phyloP scores from a whole-genome alignment of 2,113 vertebrate genomes.

The Heliornis fulica region DNA sequence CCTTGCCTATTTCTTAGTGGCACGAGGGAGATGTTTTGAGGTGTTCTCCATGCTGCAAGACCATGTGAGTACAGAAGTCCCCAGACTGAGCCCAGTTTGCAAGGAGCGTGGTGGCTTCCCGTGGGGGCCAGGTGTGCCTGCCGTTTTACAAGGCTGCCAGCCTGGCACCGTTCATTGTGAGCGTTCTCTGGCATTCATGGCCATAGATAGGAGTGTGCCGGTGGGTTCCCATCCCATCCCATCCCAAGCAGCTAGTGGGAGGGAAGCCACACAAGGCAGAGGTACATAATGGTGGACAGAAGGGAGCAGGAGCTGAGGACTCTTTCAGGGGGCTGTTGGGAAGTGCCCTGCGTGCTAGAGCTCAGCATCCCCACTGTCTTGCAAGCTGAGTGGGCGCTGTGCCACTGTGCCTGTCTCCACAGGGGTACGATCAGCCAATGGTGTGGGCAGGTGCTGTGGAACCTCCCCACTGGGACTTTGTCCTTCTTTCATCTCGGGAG shows the following conservation, averaged over 20 bases:
- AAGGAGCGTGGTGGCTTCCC: neutral
- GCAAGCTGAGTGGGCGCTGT: neutral
- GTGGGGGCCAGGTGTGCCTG: neutral
- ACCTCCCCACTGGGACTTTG: slow-evolving; percentile 19
- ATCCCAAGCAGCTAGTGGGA: rapidly evolving
- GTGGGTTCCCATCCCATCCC: rapidly evolving
- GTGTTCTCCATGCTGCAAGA: no score
- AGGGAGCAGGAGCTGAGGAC: neutral
- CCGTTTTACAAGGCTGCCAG: neutral
- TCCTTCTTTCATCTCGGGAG: neutral
- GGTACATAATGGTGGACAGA: neutral
- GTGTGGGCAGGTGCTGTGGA: neutral
- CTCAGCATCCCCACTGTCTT: neutral
- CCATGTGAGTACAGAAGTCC: no score
- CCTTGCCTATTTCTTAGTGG: neutral
- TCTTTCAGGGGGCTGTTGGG: neutral
- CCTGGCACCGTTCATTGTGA: neutral
- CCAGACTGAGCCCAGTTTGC: neutral
- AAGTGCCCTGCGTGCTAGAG: rapidly evolving
- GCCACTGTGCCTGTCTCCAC: neutral
- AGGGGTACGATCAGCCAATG: neutral
- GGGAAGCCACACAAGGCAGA: neutral
- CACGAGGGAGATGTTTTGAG: rapidly evolving
- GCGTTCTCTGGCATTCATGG: neutral
- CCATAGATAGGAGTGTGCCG: rapidly evolving